Evolutionary conservation across 2,888 invertebrate species (phyloP).

Genomic region (Acheta domesticus): DNA sequence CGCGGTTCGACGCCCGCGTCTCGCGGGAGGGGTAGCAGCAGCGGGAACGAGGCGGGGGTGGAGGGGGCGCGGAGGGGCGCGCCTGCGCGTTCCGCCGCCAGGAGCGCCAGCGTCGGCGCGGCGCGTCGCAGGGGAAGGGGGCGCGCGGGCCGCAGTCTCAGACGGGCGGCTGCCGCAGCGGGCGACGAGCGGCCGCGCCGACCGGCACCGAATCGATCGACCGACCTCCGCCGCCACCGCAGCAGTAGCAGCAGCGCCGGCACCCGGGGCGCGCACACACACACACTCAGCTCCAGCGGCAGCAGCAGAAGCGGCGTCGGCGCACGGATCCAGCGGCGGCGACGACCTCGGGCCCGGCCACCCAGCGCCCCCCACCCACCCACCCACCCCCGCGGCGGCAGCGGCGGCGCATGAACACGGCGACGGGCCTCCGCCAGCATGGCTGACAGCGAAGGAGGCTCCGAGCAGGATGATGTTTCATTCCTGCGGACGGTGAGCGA

Average conservation of each 20-base stretch:
- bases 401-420: constrained; percentile 18
- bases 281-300: background rate
- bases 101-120: background rate
- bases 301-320: background rate
- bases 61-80: background rate
- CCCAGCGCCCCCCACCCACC: background rate
- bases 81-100: background rate
- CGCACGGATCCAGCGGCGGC: background rate
- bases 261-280: background rate
- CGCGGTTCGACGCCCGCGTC: background rate
- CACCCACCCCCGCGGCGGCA: background rate
- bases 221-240: background rate
- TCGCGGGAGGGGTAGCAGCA: background rate
- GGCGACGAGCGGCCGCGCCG: background rate
- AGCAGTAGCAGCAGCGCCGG: background rate
- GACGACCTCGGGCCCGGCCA: background rate
- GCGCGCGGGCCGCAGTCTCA: background rate
- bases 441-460: constrained; percentile 93
- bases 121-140: background rate
- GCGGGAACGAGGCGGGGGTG: background rate
- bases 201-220: background rate
- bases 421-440: constrained; percentile 48
- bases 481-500: constrained; percentile 94
- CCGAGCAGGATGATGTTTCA: constrained; percentile 99
- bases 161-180: constrained; percentile 18